Percentiles rank a stretch among this genome's conserved stretches.
phyloP scores from a whole-genome alignment of 2,113 vertebrate species.

The Nothocercus nigrocapillus region DNA sequence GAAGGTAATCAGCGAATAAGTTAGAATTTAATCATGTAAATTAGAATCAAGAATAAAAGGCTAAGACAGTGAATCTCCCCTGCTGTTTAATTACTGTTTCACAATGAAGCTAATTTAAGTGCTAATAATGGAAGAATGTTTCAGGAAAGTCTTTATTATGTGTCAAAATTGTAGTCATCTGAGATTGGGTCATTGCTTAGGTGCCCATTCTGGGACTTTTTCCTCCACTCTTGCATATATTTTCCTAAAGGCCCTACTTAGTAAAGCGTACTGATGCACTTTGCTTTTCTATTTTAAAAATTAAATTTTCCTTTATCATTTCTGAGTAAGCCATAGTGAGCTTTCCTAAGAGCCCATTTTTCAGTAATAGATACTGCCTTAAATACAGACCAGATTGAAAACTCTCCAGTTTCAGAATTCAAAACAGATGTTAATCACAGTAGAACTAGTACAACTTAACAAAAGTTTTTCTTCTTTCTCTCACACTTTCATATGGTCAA shows the following conservation, averaged over 20 bases:
- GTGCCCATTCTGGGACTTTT: neutral
- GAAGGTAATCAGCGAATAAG: slow-evolving; percentile 62
- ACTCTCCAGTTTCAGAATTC: neutral
- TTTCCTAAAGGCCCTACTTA: neutral
- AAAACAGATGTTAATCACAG: neutral
- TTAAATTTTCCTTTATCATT: neutral
- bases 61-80: slow-evolving; percentile 21
- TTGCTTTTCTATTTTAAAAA: neutral
- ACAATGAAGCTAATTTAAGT: slow-evolving; percentile 27
- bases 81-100: slow-evolving; percentile 57
- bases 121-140: slow-evolving; percentile 22
- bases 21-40: slow-evolving; percentile 57
- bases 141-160: neutral
- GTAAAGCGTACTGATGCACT: neutral
- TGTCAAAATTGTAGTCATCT: neutral
- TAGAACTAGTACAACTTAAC: neutral
- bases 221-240: neutral
- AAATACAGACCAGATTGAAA: neutral
- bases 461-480: neutral
- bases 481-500: neutral
- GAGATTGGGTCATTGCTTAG: neutral
- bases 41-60: slow-evolving; percentile 49
- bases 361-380: neutral
- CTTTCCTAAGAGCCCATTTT: neutral
- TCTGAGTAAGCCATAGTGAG: neutral